Evolutionary conservation across 2,797 vertebrate species (phyloP), one percentile per base, ranked within the genome.

Genomic region (Gobio occitaniae): DNA sequence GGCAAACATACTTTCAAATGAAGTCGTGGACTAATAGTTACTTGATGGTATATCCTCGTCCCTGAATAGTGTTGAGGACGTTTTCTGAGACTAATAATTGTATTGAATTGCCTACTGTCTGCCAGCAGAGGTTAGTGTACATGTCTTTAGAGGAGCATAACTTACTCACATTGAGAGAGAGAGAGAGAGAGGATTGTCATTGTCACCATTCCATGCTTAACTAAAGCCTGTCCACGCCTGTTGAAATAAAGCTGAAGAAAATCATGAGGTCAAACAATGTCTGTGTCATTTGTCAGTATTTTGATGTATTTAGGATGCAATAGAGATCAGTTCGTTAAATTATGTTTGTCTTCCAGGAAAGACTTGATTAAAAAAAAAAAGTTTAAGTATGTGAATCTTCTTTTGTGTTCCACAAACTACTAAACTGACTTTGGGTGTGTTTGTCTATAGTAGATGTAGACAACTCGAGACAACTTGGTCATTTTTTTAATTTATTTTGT

Each of bases 111-210:
- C 32, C 48, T 72, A 41, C 68, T 80, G 19, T 75, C 63, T 56
- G 41, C 32, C 77, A 77, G 50, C 70, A 87, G 77, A 44, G 63
- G 52, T 59, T 71, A 70, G 78, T 80, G 78, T 80, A 76, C 32
- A 54, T 29, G 68, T 78, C 50, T 83, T 66, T 68, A 80, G 47
- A 86, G 68, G 48, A 80, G 56, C 79, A 80, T 52, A 65, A 77
- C 41, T 84, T 81, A 68, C 86, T 84, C 54, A 52, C 72, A 87
- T 82, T 82, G 82, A 84, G 38, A 41, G 36, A 36, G 76, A 32
- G 32, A 87, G 80, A 79, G 47, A 79, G 47, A 32, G 15, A 32
- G 41, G 65, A 41, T 54, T 44, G 10, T 76, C 71, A 54, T 68
- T 29, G 36, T 68, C 12, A 36, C n/a, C 82, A 77, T 84, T 78